Percentiles rank a stretch among this genome's conserved stretches.
Evolutionary conservation across 2,797 vertebrate genomes (phyloP).

Genomic region (Botia almorhae): DNA sequence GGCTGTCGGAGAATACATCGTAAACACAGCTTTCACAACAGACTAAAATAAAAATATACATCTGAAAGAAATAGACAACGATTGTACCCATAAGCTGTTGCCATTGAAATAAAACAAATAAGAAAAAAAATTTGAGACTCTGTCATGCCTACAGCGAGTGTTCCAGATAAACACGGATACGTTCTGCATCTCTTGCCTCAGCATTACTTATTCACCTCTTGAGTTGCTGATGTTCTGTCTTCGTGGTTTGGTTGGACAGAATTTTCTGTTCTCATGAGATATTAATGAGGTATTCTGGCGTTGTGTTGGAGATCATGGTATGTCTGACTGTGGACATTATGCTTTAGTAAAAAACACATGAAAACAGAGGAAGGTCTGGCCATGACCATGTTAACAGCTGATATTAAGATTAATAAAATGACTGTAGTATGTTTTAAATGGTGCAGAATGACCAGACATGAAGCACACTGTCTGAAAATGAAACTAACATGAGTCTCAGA

Average conservation of each 20-base stretch:
- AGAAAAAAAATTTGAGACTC: conserved; percentile 27
- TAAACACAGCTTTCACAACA: conserved; percentile 10
- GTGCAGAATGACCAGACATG: too few species aligned
- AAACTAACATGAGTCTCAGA: too few species aligned
- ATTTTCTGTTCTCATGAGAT: conserved; percentile 37
- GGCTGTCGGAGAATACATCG: not conserved
- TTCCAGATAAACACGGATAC: conserved; percentile 31
- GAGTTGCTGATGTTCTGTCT: not conserved
- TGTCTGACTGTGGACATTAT: conserved; percentile 35
- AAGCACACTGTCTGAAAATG: not conserved
- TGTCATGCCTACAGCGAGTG: conserved; percentile 17
- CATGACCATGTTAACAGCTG: too few species aligned
- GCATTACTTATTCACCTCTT: not conserved
- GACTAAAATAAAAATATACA: not conserved
- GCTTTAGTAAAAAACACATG: not conserved
- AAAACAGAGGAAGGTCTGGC: too few species aligned
- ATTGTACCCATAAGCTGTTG: not conserved
- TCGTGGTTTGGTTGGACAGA: conserved; percentile 33
- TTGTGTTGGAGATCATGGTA: conserved; percentile 22
- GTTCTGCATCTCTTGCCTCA: not conserved
- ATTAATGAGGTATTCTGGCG: not conserved
- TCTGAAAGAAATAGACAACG: not conserved
- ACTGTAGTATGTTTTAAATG: too few species aligned
- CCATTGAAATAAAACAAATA: conserved; percentile 5
- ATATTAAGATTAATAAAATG: too few species aligned